phyloP scores from a whole-genome alignment of 2,888 invertebrate species.

The Arctia plantaginis region DNA sequence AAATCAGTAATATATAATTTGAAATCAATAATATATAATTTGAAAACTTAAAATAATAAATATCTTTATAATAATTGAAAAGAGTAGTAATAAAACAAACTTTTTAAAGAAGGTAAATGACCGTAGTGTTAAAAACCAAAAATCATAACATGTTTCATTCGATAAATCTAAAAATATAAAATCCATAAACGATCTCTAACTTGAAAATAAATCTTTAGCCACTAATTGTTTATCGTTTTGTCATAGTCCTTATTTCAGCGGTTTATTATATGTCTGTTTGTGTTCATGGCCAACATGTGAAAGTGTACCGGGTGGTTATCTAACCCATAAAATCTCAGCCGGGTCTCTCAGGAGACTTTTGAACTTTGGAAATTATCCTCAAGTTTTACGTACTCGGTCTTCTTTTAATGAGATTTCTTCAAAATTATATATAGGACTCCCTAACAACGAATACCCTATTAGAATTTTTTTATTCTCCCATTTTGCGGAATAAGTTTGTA shows the following conservation, averaged over 20 bases:
- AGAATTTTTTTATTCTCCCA: slow-evolving; percentile 31
- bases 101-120: too few species aligned
- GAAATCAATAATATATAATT: too few species aligned
- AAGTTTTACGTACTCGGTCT: slow-evolving; percentile 49
- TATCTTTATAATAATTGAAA: not conserved
- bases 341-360: slow-evolving; percentile 44
- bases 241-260: not conserved
- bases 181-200: not conserved
- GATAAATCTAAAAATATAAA: too few species aligned
- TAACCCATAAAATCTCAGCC: slow-evolving; percentile 42
- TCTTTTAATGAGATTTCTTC: slow-evolving; percentile 55
- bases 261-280: not conserved
- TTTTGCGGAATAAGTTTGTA: slow-evolving; percentile 29
- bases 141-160: not conserved
- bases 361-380: slow-evolving; percentile 49
- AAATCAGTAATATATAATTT: not conserved
- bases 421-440: slow-evolving; percentile 46
- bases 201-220: not conserved
- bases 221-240: not conserved
- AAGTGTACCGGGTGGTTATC: slow-evolving; percentile 28
- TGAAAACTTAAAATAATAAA: too few species aligned
- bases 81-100: too few species aligned
- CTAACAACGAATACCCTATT: slow-evolving; percentile 47
- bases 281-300: slow-evolving; percentile 31
- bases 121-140: too few species aligned